Evolutionary conservation across 2,113 vertebrate genomes (phyloP).

Genomic region (Pristiophorus japonicus): DNA sequence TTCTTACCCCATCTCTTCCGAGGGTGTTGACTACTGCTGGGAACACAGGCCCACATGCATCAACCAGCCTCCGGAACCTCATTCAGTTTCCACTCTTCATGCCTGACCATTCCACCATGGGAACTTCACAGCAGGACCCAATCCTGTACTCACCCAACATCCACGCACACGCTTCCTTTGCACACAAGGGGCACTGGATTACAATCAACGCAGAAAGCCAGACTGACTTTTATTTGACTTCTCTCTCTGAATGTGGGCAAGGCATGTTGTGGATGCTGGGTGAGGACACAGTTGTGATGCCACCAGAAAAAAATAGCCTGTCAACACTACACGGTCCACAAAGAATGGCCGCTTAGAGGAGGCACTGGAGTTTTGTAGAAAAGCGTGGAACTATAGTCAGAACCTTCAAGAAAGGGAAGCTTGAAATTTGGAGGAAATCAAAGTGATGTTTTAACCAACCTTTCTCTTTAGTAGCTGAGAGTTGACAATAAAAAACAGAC

Average conservation of each 20-base stretch:
- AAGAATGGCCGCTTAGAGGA: not conserved
- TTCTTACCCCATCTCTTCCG: not conserved
- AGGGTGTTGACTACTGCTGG: not conserved
- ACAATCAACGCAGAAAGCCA: not conserved
- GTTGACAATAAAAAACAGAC: not conserved
- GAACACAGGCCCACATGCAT: not conserved
- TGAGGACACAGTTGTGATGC: not conserved
- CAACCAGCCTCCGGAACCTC: not conserved
- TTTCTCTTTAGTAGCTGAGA: not conserved
- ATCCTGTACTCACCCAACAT: not conserved
- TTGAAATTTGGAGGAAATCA: not conserved
- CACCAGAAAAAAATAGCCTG: not conserved
- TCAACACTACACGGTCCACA: not conserved
- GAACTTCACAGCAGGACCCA: not conserved
- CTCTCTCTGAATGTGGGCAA: not conserved
- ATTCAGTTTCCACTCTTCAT: not conserved
- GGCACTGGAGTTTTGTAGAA: not conserved
- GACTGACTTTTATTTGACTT: not conserved
- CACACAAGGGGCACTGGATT: not conserved
- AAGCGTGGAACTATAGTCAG: not conserved
- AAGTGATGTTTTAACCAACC: not conserved
- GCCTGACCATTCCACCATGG: not conserved
- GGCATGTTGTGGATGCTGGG: not conserved
- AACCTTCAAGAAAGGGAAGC: not conserved
- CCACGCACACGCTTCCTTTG: not conserved